phyloP scores from a whole-genome alignment of 2,797 vertebrate genomes.

The Clarias laeviceps region DNA sequence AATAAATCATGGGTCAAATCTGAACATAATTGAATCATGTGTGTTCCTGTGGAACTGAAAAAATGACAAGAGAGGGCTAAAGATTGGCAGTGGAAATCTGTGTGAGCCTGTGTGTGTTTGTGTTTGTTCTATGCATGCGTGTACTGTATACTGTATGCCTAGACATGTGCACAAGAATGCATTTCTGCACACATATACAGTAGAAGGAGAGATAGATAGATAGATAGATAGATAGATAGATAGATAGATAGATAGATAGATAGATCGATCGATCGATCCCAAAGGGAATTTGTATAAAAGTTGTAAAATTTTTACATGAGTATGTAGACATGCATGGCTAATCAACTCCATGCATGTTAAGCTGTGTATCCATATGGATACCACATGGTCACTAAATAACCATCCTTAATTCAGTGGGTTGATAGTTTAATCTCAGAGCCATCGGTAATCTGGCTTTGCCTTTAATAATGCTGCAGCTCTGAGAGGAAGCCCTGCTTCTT shows the following conservation, averaged over 20 bases:
- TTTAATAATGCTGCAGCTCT: constrained; percentile 38
- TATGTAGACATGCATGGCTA: background rate
- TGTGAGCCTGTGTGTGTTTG: background rate
- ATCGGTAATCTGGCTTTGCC: constrained; percentile 46
- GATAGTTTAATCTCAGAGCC: constrained; percentile 67
- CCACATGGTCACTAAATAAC: constrained; percentile 51
- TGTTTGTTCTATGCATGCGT: too few species aligned
- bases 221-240: too few species aligned
- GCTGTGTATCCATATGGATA: background rate
- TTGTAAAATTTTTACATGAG: too few species aligned
- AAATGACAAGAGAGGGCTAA: background rate
- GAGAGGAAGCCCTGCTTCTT: constrained; percentile 43
- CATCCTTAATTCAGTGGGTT: constrained; percentile 63
- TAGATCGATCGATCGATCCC: too few species aligned
- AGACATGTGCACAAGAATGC: background rate
- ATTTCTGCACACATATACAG: too few species aligned
- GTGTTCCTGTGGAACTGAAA: background rate
- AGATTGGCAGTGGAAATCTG: background rate
- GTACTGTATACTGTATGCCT: too few species aligned
- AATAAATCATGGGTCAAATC: background rate
- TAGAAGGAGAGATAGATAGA: too few species aligned
- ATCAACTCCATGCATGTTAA: background rate
- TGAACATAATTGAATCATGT: background rate
- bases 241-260: too few species aligned
- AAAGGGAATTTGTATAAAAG: too few species aligned